These are phyloP conservation scores for Siniperca knerii DNA, from an alignment of 2,113 vertebrate genomes.

Conservation along the genomic window DNA sequence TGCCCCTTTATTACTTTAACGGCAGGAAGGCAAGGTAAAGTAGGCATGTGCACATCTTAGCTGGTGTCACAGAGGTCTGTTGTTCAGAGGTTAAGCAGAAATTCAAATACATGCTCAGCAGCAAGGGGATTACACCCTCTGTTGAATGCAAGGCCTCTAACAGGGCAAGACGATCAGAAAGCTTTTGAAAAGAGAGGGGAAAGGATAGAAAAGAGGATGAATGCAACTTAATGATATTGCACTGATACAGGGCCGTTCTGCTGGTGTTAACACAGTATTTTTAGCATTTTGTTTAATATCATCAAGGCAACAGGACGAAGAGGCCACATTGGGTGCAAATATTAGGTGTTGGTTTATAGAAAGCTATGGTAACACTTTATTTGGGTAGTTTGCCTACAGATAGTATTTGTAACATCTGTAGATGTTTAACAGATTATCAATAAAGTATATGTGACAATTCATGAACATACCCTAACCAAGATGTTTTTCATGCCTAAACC, in stretches of 20 bases:
- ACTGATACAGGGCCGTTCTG: neutral
- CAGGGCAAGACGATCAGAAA: neutral
- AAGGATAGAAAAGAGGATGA: neutral
- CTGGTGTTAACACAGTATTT: neutral
- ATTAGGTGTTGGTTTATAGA: neutral
- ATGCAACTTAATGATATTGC: no score
- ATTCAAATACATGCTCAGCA: constrained; percentile 39
- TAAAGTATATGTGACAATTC: no score
- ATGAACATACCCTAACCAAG: no score
- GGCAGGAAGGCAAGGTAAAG: neutral
- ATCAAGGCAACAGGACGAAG: neutral
- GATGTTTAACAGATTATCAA: no score
- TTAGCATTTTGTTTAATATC: neutral
- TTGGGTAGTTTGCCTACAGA: no score
- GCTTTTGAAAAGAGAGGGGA: neutral
- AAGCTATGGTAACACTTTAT: neutral
- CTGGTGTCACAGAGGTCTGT: constrained; percentile 20
- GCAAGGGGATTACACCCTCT: constrained; percentile 22
- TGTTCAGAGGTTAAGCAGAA: constrained; percentile 27
- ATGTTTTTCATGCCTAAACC: no score
- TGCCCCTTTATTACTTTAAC: constrained; percentile 28
- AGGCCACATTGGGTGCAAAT: neutral
- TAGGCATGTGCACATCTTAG: neutral
- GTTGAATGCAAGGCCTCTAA: constrained; percentile 4
- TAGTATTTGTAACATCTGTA: no score